phyloP scores from a whole-genome alignment of 37 sponge, comb jelly and placozoan genomes.

The Aphrocallistes beatrix region DNA sequence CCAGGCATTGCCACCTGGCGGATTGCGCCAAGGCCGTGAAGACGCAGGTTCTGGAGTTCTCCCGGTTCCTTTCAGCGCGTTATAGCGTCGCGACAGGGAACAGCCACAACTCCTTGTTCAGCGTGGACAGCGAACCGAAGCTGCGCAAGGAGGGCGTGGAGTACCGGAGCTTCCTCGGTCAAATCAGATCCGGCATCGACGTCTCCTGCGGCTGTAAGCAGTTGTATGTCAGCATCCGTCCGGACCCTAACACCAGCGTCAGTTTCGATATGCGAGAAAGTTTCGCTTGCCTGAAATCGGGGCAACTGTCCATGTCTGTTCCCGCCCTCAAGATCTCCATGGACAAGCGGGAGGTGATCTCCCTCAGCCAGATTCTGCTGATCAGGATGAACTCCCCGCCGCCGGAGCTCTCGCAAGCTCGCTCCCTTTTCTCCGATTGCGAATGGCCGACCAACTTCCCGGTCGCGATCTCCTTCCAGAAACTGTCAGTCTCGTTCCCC shows the following conservation, averaged over 20 bases:
- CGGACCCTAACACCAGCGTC: background rate
- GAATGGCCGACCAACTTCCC: background rate
- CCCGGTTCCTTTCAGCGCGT: background rate
- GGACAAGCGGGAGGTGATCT: background rate
- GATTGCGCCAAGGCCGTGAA: background rate
- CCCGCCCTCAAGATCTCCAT: background rate
- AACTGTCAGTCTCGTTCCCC: background rate
- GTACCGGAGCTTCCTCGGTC: background rate
- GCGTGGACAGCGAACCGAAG: background rate
- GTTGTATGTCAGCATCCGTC: background rate
- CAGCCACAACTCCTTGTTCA: background rate
- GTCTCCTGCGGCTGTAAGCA: background rate
- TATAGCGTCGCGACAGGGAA: background rate
- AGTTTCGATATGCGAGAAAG: background rate
- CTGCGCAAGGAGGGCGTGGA: background rate
- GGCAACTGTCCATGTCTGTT: background rate
- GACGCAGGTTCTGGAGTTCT: background rate
- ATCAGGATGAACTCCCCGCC: background rate
- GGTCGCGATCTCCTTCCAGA: background rate
- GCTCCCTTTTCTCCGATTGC: background rate
- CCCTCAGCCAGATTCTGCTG: background rate
- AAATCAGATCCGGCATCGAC: background rate
- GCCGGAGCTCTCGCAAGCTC: background rate
- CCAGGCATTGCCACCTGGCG: background rate
- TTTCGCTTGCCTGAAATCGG: background rate